These are phyloP conservation scores for Drepana arcuata DNA, from an alignment of 1,140 invertebrate species.

Conservation along the genomic window DNA sequence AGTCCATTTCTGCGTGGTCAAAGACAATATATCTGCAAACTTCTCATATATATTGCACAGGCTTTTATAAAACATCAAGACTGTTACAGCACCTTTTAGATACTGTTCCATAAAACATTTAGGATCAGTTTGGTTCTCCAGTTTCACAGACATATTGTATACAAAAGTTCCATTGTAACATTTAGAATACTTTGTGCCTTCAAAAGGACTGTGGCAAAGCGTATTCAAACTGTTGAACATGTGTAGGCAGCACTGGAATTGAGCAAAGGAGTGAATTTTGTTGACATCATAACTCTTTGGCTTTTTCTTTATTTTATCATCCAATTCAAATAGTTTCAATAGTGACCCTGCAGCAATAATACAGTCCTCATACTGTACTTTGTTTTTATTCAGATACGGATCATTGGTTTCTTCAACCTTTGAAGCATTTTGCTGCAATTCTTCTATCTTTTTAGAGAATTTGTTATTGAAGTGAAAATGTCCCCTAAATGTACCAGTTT, in stretches of 20 bases:
- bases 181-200: constrained; percentile 69
- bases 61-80: constrained; percentile 64
- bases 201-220: constrained; percentile 74
- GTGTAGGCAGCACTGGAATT: constrained; percentile 80
- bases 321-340: constrained; percentile 76
- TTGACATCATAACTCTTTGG: constrained; percentile 74
- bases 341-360: constrained; percentile 74
- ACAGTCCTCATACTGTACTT: constrained; percentile 73
- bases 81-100: constrained; percentile 63
- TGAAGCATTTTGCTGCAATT: constrained; percentile 33
- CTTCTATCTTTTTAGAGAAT: constrained; percentile 46
- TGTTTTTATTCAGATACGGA: constrained; percentile 57
- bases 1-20: constrained; percentile 21
- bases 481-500: constrained; percentile 70
- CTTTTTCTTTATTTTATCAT: constrained; percentile 72
- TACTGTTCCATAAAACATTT: constrained; percentile 68
- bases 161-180: constrained; percentile 81
- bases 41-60: constrained; percentile 34
- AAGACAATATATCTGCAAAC: constrained; percentile 27
- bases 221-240: constrained; percentile 77
- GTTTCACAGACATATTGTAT: constrained; percentile 78
- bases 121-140: constrained; percentile 71
- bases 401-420: constrained; percentile 20
- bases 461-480: constrained; percentile 59
- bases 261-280: constrained; percentile 78